Evolutionary conservation across 2,113 vertebrate genomes (phyloP), one percentile per base, ranked within the genome.

Genomic region (Epinephelus cyanopodus): DNA sequence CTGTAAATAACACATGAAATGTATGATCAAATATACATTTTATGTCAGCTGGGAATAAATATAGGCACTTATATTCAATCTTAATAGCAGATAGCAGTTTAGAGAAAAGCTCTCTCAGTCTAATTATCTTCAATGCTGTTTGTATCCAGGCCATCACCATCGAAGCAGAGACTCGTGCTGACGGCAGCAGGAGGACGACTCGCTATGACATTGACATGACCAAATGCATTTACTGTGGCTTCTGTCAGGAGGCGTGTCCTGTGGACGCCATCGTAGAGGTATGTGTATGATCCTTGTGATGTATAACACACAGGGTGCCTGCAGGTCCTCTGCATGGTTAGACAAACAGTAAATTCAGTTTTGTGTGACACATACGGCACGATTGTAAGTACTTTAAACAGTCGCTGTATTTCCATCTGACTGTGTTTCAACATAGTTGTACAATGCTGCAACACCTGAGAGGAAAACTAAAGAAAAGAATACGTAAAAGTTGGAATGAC

Each of bases 121-220:
- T 48, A 18, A n/a, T 56, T 18, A 15, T 54, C 18, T 15, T 17
- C 3, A 57, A 33, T 19, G 4, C 6, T 75, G 10, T 77, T 15
- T 63, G 4, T 73, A 18, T 69, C 3, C 89, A 98, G 97, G 98
- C 98, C n/a, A 99, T 99, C 89, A 97, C 97, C 78, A 99, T 99
- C 0, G 97, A 99, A 91, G 98, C 98, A 0, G 97, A 99, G 90
- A 95, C 97, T 0, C 95, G 97, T 0, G 94, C 95, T 0, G 97
- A 99, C 0, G 97, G 97, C 79, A 98, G 97, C 94, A 96, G 97
- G 81, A 94, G 97, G 52, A 98, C 98, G 9, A 99, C 97, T 0
- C 96, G 97, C 81, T 98, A 99, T 0, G 97, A 99, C 93, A 99
- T 99, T 0, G 98, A 99, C 91, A 98, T 99, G 97, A 98, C 97